Conservation (phyloP, 1,140 invertebrate genomes). For the Harlomillsia oculata region DNA sequence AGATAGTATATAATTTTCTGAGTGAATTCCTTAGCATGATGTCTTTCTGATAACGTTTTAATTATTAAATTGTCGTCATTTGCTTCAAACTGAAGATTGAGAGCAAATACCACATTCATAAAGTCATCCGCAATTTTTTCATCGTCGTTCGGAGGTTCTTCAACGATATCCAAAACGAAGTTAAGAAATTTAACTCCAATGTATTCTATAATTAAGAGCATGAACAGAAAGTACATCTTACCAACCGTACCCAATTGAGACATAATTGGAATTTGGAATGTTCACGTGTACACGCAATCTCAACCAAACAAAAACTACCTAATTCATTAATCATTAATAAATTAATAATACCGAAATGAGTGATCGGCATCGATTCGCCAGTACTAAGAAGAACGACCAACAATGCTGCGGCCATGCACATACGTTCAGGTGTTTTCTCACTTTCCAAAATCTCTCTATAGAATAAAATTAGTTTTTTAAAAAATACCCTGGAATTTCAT, state of each 20-base stretch:
- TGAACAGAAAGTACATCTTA: constrained; percentile 45
- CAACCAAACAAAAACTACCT: too few species aligned
- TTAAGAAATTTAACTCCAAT: constrained; percentile 66
- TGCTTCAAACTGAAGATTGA: constrained; percentile 70
- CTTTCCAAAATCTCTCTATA: constrained; percentile 60
- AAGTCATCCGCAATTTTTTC: constrained; percentile 72
- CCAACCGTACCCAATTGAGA: too few species aligned
- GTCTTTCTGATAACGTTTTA: constrained; percentile 56
- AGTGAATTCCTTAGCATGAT: constrained; percentile 71
- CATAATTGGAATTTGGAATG: too few species aligned
- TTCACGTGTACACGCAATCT: too few species aligned
- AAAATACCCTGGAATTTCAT: neutral
- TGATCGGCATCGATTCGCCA: constrained; percentile 73
- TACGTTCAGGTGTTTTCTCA: constrained; percentile 55
- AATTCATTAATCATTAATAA: too few species aligned
- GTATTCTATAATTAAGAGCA: constrained; percentile 54
- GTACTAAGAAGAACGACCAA: constrained; percentile 77
- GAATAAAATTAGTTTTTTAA: neutral
- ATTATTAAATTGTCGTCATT: constrained; percentile 63
- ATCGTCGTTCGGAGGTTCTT: constrained; percentile 63
- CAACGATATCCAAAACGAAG: constrained; percentile 69
- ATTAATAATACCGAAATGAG: constrained; percentile 63
- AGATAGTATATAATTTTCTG: constrained; percentile 77
- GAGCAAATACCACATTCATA: constrained; percentile 70
- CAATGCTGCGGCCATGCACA: constrained; percentile 64